phyloP scores from a whole-genome alignment of 2,113 vertebrate species.

The Eleginops maclovinus region DNA sequence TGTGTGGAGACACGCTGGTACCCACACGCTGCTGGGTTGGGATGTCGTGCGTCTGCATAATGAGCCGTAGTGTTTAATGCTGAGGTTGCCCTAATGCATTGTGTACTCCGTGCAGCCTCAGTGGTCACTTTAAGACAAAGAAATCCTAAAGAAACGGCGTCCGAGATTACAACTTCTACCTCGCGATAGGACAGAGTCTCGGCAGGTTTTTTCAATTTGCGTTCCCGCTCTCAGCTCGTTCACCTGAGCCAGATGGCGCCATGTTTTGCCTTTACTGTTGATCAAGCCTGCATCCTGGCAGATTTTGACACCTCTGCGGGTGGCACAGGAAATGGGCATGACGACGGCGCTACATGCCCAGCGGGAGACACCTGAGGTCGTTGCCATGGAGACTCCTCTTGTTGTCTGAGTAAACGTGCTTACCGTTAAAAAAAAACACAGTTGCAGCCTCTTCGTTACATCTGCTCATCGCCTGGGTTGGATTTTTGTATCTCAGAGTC shows the following conservation, averaged over 20 bases:
- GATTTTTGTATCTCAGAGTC: neutral
- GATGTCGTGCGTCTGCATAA: conserved; percentile 70
- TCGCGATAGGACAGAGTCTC: neutral
- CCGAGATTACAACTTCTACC: conserved; percentile 5
- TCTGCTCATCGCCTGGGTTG: conserved; percentile 5
- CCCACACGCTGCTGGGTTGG: conserved; percentile 61
- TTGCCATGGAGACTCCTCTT: conserved; percentile 61
- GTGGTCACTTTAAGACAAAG: conserved; percentile 34
- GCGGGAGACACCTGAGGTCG: conserved; percentile 70
- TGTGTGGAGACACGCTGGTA: conserved; percentile 70
- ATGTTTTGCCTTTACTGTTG: conserved; percentile 31
- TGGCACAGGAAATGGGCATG: conserved; percentile 77
- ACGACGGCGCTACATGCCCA: conserved; percentile 63
- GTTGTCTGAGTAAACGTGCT: conserved; percentile 46
- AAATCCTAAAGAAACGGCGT: neutral
- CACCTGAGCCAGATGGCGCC: conserved; percentile 71
- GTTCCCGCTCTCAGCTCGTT: conserved; percentile 2
- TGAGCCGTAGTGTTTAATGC: conserved; percentile 57
- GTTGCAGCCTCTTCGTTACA: conserved; percentile 20
- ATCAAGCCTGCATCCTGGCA: conserved; percentile 64
- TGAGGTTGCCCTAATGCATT: conserved; percentile 52
- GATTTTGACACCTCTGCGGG: conserved; percentile 72
- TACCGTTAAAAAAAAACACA: conserved; percentile 15
- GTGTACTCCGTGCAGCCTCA: conserved; percentile 4
- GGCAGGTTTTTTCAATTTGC: conserved; percentile 13